Base-by-base conservation (phyloP, 2,888 invertebrate species). In the Achlya flavicornis region DNA sequence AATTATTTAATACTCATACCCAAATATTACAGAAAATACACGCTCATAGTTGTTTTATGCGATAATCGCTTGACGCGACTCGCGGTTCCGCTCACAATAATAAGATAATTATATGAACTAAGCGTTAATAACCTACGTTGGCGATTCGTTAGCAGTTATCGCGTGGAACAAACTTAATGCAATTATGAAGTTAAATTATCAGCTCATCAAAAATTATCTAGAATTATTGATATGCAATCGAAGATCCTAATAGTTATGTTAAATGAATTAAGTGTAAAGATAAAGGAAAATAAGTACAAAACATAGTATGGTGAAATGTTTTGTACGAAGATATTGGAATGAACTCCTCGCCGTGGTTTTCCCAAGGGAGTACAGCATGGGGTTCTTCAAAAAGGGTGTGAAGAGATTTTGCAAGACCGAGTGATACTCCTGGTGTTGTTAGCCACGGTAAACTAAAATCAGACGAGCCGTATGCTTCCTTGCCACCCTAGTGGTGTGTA, bases 91-190 rank as follows among this genome's bases (percentile, higher is more conserved):
- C 19, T 53, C 48, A 16, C 16, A 48, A 48, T 46, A 14, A 46
- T 48, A 48, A 16, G 6, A 48, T 16, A 38, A 41, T 41, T 41
- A 12, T 4, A 41, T 41, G 3, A 41, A 41, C 12, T 41, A 41
- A 12, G 41, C 41, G 41, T 41, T 41, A 3, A 41, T 41, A 53
- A 53, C 53, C 53, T 53, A 19, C 0, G 53, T 53, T 53, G n/a
- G 53, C 53, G 53, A 53, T 53, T 53, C 53, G 53, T 63, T 32
- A 33, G 62, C 62, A 46, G 57, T 58, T 46, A 53, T 53, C 16
- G 53, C 19, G 6, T 53, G 53, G 53, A 53, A 53, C 48, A 48
- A 16, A 3, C 16, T 53, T 19, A 4, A 19, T 46, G 14, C 5
- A n/a, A 46, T 46, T n/a, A 5, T 46, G 1, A 46, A 46, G 46